Evolutionary conservation across 2,888 invertebrate genomes (phyloP).

Genomic region (Drosophila mayaguana): DNA sequence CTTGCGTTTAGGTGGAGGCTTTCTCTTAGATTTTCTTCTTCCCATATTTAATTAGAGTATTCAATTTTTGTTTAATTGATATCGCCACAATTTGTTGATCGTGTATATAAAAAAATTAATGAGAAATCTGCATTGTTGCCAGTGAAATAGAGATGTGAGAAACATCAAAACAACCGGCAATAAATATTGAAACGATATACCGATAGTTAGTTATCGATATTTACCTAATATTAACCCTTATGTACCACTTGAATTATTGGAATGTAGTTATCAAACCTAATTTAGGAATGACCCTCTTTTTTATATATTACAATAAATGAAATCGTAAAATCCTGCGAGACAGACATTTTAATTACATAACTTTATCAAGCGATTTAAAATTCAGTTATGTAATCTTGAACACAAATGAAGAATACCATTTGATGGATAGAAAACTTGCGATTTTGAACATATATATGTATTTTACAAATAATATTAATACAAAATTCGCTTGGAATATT

Average conservation of each 20-base stretch:
- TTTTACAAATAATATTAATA: neutral
- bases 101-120: neutral
- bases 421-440: neutral
- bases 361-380: no score
- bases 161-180: neutral
- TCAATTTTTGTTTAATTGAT: neutral
- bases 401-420: neutral
- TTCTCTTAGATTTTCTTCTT: constrained; percentile 97
- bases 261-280: no score
- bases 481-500: neutral
- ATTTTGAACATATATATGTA: neutral
- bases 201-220: neutral
- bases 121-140: neutral
- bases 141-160: constrained; percentile 2
- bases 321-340: no score
- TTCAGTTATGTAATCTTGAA: neutral
- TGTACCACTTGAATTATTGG: neutral
- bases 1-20: constrained; percentile 97
- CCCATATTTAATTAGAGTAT: constrained; percentile 89
- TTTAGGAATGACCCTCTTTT: no score
- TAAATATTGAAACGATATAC: neutral
- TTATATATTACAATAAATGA: no score
- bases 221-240: neutral
- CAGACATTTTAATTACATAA: no score
- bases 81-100: neutral